Evolutionary conservation across 2,113 vertebrate species (phyloP).

Genomic region (Tenrec ecaudatus): DNA sequence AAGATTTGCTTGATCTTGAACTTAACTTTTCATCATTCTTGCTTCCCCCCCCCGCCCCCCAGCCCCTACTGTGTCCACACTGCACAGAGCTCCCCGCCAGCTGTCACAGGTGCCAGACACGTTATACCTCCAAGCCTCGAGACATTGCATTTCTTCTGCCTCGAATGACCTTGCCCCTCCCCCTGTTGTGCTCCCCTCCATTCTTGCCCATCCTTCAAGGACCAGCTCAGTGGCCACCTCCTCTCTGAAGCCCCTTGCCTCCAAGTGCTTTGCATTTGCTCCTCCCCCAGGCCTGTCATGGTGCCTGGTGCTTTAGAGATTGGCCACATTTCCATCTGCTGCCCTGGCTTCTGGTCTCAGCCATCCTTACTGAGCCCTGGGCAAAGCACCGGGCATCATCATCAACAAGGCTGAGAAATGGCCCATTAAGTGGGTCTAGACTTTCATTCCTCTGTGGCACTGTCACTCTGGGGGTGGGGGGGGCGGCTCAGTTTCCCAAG

Average conservation of each 20-base stretch:
- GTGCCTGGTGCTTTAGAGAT: neutral
- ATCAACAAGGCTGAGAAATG: neutral
- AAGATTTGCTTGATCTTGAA: neutral
- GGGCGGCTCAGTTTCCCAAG: neutral
- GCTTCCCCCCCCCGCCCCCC: neutral
- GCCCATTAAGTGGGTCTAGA: neutral
- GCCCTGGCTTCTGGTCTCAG: neutral
- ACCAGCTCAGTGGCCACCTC: neutral
- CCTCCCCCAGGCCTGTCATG: neutral
- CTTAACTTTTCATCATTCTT: neutral
- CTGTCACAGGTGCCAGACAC: no score
- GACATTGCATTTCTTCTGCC: neutral
- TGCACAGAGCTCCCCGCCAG: neutral
- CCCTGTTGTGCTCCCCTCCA: neutral
- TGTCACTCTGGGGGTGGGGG: neutral
- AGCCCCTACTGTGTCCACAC: neutral
- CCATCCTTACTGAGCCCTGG: rapidly evolving
- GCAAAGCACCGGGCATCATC: no score
- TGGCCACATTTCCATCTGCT: neutral
- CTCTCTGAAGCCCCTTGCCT: neutral
- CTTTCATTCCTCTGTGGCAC: neutral
- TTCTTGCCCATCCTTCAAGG: neutral
- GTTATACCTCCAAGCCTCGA: neutral
- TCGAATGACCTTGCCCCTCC: neutral
- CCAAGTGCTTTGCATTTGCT: neutral